Evolutionary conservation across 1,140 invertebrate genomes (phyloP).

Genomic region (Rhagoletis pomonella): DNA sequence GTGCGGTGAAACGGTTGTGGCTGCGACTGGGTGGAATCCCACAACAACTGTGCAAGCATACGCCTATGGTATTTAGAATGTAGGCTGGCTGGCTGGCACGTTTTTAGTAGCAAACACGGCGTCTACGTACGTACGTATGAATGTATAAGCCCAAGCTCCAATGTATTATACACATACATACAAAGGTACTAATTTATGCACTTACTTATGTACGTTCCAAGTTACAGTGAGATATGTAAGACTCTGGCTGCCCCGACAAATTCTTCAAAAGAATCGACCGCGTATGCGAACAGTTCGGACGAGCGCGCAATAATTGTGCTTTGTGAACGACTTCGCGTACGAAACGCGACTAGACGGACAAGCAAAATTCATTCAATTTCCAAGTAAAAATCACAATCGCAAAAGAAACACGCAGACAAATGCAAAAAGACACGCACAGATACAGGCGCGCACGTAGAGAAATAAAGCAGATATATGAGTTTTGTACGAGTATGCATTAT

Average conservation of each 20-base stretch:
- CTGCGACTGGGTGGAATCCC: background rate
- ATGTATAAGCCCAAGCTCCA: background rate
- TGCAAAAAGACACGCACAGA: slow-evolving; percentile 18
- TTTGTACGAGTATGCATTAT: background rate
- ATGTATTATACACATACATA: background rate
- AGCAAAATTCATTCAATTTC: slow-evolving; percentile 73
- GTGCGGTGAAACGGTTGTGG: background rate
- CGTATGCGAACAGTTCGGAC: background rate
- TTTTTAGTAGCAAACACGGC: background rate
- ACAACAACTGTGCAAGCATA: background rate
- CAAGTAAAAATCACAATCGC: slow-evolving; percentile 57
- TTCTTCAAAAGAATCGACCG: slow-evolving; percentile 50
- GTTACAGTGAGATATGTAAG: no score
- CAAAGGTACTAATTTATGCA: slow-evolving; percentile 2
- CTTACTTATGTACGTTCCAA: background rate
- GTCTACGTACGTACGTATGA: background rate
- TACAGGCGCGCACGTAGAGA: background rate
- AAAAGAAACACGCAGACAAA: slow-evolving; percentile 41
- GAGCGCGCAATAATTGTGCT: background rate
- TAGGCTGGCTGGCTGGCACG: slow-evolving; percentile 15
- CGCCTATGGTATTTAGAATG: slow-evolving; percentile 7
- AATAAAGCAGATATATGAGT: no score
- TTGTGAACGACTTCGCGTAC: slow-evolving; percentile 58
- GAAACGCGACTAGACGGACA: slow-evolving; percentile 72
- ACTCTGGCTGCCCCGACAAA: background rate